Conservation (phyloP, 2,113 vertebrate genomes). For the Bucco capensis region DNA sequence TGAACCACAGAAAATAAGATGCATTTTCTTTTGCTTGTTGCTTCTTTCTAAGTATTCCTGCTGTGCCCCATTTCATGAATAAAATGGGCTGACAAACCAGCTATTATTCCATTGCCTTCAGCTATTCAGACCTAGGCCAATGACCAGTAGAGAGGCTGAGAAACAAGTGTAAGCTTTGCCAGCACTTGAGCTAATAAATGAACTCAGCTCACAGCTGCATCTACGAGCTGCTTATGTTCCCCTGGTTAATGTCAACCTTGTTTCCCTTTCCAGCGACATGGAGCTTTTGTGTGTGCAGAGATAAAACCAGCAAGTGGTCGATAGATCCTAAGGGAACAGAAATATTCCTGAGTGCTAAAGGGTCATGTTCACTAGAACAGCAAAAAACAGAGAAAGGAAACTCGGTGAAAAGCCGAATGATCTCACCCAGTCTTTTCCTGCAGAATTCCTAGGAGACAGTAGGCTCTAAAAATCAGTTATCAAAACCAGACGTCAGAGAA, state of each 20-base stretch:
- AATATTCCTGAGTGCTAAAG: conserved; percentile 58
- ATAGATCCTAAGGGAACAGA: conserved; percentile 62
- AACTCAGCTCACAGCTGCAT: conserved; percentile 72
- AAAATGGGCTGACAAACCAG: conserved; percentile 34
- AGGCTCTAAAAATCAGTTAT: conserved; percentile 70
- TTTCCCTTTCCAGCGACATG: conserved; percentile 74
- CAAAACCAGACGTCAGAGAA: conserved; percentile 70
- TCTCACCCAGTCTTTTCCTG: conserved; percentile 66
- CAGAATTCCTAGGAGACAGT: conserved; percentile 71
- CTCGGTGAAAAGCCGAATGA: conserved; percentile 65
- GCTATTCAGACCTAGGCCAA: conserved; percentile 23
- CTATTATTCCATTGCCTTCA: conserved; percentile 30
- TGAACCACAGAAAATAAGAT: conserved; percentile 25
- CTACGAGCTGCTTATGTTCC: conserved; percentile 41
- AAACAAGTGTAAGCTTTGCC: conserved; percentile 40
- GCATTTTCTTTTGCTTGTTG: conserved; percentile 25
- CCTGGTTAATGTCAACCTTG: conserved; percentile 71
- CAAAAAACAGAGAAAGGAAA: conserved; percentile 68
- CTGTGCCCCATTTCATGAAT: conserved; percentile 5
- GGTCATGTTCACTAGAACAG: conserved; percentile 39
- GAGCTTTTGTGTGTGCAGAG: conserved; percentile 74
- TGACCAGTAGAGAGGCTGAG: conserved; percentile 1
- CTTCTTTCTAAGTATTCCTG: conserved; percentile 9
- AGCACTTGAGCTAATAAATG: conserved; percentile 66
- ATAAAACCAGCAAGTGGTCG: conserved; percentile 68